phyloP scores from a whole-genome alignment of 2,113 vertebrate genomes.

The Sceloporus tristichus region DNA sequence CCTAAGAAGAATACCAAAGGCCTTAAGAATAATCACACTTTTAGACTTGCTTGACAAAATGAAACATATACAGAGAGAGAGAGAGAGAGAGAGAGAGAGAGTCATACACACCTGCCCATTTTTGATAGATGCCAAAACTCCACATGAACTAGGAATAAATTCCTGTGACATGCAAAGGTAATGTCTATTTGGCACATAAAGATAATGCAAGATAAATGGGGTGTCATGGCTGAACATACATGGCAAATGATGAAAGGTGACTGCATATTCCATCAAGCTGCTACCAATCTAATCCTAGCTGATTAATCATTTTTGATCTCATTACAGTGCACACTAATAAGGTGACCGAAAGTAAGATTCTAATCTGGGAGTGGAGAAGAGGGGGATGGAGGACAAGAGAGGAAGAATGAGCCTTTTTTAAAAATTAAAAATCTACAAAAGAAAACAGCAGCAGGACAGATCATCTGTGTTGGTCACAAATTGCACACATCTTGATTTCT shows the following conservation, averaged over 20 bases:
- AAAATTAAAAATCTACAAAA: slow-evolving; percentile 49
- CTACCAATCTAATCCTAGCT: slow-evolving; percentile 56
- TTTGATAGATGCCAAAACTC: background rate
- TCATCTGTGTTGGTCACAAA: slow-evolving; percentile 59
- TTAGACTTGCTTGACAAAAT: background rate
- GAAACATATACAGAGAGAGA: background rate
- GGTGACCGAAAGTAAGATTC: slow-evolving; percentile 49
- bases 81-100: background rate
- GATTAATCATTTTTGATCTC: slow-evolving; percentile 67
- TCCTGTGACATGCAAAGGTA: slow-evolving; percentile 58
- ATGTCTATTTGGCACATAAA: slow-evolving; percentile 45
- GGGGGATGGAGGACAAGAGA: background rate
- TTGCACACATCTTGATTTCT: slow-evolving; percentile 30
- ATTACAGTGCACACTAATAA: slow-evolving; percentile 58
- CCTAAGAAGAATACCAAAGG: background rate
- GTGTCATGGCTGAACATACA: slow-evolving; percentile 43
- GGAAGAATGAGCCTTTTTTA: slow-evolving; percentile 60
- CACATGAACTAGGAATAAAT: slow-evolving; percentile 9
- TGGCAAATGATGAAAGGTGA: slow-evolving; percentile 65
- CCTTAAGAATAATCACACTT: background rate
- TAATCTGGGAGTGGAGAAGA: slow-evolving; percentile 19
- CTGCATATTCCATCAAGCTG: slow-evolving; percentile 66
- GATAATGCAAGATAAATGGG: slow-evolving; percentile 66
- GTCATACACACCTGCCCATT: background rate
- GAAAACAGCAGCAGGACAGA: slow-evolving; percentile 48